Conservation (phyloP, 2,797 vertebrate genomes). For the Pantherophis vulpinus region DNA sequence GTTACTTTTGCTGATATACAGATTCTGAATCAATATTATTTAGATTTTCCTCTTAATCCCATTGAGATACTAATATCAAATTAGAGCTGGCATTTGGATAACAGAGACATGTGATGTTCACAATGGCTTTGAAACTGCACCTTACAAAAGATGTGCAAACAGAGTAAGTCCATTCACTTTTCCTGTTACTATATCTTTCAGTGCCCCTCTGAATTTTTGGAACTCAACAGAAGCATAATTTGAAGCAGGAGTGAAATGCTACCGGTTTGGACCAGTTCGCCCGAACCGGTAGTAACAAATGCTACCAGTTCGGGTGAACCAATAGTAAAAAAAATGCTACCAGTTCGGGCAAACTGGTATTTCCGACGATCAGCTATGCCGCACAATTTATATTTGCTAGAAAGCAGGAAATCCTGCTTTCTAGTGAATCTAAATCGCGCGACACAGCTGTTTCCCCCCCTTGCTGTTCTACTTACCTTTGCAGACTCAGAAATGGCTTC, state of each 20-base stretch:
- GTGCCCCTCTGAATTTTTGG: slow-evolving; percentile 17
- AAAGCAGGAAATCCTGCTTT: too few species aligned
- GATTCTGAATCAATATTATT: slow-evolving; percentile 49
- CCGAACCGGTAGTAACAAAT: too few species aligned
- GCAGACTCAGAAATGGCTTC: too few species aligned
- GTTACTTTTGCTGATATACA: slow-evolving; percentile 51
- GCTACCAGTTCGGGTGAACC: too few species aligned
- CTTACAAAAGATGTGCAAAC: slow-evolving; percentile 30
- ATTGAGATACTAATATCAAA: slow-evolving; percentile 37
- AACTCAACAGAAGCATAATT: slow-evolving; percentile 39
- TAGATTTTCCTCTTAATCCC: slow-evolving; percentile 54
- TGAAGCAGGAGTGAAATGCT: slow-evolving; percentile 13
- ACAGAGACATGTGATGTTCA: slow-evolving; percentile 38
- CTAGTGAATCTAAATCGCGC: too few species aligned
- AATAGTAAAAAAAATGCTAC: too few species aligned
- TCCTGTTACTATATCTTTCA: slow-evolving; percentile 21
- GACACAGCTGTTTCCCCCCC: too few species aligned
- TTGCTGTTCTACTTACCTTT: too few species aligned
- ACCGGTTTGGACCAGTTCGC: too few species aligned
- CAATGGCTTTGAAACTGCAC: slow-evolving; percentile 50
- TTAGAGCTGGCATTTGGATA: slow-evolving; percentile 54
- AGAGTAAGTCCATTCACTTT: slow-evolving; percentile 6
- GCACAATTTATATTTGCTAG: too few species aligned
- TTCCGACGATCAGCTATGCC: too few species aligned
- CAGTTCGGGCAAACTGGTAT: too few species aligned